Percentiles rank a stretch among this genome's conserved stretches.
Conservation (phyloP, 1,140 invertebrate species). For the Tyrophagus putrescentiae region DNA sequence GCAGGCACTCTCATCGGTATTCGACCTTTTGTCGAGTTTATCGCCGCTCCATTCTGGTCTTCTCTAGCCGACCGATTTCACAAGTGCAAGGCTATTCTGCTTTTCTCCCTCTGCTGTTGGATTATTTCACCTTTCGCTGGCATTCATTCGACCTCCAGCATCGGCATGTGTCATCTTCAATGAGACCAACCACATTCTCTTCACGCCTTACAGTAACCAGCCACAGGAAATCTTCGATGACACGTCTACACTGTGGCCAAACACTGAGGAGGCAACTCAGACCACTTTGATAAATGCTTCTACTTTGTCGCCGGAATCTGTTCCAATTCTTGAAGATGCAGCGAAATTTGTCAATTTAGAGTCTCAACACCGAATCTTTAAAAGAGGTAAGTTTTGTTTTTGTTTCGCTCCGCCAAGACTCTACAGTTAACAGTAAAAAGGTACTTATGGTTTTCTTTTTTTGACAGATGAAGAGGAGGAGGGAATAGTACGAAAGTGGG, state of each 20-base stretch:
- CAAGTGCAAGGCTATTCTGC: constrained; percentile 66
- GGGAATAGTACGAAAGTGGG: constrained; percentile 26
- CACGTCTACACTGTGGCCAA: constrained; percentile 4
- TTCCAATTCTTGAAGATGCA: constrained; percentile 7
- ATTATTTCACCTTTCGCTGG: constrained; percentile 91
- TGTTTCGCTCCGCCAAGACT: background rate
- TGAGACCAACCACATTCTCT: constrained; percentile 42
- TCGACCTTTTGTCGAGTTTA: constrained; percentile 89
- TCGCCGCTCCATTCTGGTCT: constrained; percentile 95
- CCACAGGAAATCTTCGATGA: constrained; percentile 4
- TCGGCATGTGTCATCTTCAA: constrained; percentile 66
- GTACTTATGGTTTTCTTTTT: background rate
- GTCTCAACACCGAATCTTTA: background rate
- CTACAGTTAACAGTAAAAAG: background rate
- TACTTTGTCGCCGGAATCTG: background rate
- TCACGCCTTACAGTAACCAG: constrained; percentile 25
- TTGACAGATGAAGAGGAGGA: background rate
- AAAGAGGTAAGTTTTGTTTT: constrained; percentile 13
- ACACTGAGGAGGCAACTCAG: background rate
- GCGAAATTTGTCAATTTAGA: background rate
- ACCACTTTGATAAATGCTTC: too few species aligned
- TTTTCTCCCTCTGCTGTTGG: constrained; percentile 85
- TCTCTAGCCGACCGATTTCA: constrained; percentile 80
- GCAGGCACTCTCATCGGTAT: constrained; percentile 48
- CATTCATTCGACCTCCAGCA: constrained; percentile 81